Percentiles rank a stretch among this genome's conserved stretches.
Evolutionary conservation across 2,888 invertebrate genomes (phyloP).

Genomic region (Epinotia nisella): DNA sequence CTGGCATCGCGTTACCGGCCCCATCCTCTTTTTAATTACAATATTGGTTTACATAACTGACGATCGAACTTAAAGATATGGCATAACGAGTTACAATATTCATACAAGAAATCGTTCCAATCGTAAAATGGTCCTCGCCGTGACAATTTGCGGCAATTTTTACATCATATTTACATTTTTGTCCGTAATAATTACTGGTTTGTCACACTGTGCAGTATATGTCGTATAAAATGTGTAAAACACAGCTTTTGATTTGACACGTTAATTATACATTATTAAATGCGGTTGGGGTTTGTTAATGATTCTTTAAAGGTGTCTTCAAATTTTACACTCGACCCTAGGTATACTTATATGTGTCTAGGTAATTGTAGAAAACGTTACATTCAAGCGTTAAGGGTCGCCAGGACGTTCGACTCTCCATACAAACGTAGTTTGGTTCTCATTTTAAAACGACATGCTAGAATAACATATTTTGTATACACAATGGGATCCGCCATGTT

Average conservation of each 20-base stretch:
- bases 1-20: constrained; percentile 26
- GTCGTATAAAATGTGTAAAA: constrained; percentile 57
- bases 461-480: too few relatives aligned
- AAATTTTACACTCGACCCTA: too few relatives aligned
- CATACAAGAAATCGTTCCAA: constrained; percentile 37
- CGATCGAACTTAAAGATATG: constrained; percentile 39
- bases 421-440: too few relatives aligned
- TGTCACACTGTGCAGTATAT: constrained; percentile 54
- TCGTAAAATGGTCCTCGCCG: constrained; percentile 37
- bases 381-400: too few relatives aligned
- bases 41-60: constrained; percentile 42
- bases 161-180: constrained; percentile 56
- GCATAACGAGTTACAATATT: constrained; percentile 43
- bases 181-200: constrained; percentile 57
- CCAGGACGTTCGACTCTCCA: too few relatives aligned
- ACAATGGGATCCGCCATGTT: too few relatives aligned
- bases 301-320: constrained; percentile 14
- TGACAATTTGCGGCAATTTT: constrained; percentile 48
- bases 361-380: too few relatives aligned
- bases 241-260: constrained; percentile 51
- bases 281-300: constrained; percentile 39
- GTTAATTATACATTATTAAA: constrained; percentile 50
- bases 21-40: constrained; percentile 44
- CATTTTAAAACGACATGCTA: too few relatives aligned
- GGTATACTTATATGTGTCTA: too few relatives aligned